phyloP scores from a whole-genome alignment of 1,140 invertebrate genomes.

The Drosophila orena region DNA sequence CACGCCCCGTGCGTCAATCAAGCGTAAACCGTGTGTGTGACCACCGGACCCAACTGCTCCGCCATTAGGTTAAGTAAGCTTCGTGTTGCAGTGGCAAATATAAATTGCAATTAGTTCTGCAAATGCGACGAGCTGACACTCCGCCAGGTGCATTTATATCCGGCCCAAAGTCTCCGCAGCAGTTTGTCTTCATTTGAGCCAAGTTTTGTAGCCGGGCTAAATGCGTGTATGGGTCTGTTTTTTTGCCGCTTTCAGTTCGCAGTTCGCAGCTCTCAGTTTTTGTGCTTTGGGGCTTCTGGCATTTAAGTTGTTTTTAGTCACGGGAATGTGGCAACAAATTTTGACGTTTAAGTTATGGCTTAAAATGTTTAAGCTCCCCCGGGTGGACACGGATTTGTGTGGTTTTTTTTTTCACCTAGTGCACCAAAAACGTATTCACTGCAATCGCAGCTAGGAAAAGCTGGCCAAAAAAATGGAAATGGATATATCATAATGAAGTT shows the following conservation, averaged over 20 bases:
- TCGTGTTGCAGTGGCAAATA: slow-evolving; percentile 44
- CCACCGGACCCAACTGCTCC: neutral
- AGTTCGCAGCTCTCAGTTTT: slow-evolving; percentile 8
- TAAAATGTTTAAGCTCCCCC: slow-evolving; percentile 68
- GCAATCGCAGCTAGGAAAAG: slow-evolving; percentile 10
- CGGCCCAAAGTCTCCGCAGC: slow-evolving; percentile 36
- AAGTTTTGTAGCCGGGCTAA: slow-evolving; percentile 32
- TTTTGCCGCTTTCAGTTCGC: slow-evolving; percentile 1
- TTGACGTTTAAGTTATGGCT: slow-evolving; percentile 77
- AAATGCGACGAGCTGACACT: slow-evolving; percentile 53
- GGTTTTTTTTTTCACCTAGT: slow-evolving; percentile 15
- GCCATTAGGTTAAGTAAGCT: slow-evolving; percentile 57
- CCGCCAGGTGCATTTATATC: slow-evolving; percentile 60
- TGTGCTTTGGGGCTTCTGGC: slow-evolving; percentile 51
- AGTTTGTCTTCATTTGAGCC: slow-evolving; percentile 73
- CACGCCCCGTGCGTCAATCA: slow-evolving; percentile 60
- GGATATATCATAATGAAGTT: slow-evolving; percentile 6
- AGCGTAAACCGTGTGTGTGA: slow-evolving; percentile 24
- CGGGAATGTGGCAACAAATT: slow-evolving; percentile 44
- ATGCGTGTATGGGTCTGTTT: slow-evolving; percentile 16
- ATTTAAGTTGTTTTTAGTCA: slow-evolving; percentile 77
- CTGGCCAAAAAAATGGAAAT: neutral
- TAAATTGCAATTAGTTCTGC: slow-evolving; percentile 62
- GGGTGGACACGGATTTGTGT: slow-evolving; percentile 37
- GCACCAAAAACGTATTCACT: neutral